Evolutionary conservation across 2,797 vertebrate species (phyloP).

Genomic region (Argyrosomus regius): DNA sequence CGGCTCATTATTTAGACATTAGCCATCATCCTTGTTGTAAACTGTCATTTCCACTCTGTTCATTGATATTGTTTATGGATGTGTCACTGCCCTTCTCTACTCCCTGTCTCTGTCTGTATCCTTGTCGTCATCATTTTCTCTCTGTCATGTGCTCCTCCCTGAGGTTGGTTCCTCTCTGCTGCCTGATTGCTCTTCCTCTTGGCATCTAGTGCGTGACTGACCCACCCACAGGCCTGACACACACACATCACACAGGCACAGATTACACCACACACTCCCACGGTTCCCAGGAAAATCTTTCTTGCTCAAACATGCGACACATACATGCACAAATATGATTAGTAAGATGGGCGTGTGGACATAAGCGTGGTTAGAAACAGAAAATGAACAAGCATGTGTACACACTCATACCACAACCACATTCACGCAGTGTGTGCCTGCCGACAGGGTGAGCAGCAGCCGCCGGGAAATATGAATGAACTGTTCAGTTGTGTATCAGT

Average conservation of each 20-base stretch:
- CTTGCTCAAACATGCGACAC: slow-evolving; percentile 38
- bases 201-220: slow-evolving; percentile 70
- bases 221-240: slow-evolving; percentile 63
- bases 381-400: slow-evolving; percentile 34
- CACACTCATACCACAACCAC: slow-evolving; percentile 47
- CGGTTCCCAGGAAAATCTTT: slow-evolving; percentile 47
- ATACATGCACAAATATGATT: slow-evolving; percentile 51
- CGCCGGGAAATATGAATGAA: slow-evolving; percentile 58
- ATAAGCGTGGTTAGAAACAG: slow-evolving; percentile 62
- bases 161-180: slow-evolving; percentile 67
- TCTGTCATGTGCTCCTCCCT: slow-evolving; percentile 67
- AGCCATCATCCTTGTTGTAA: slow-evolving; percentile 37
- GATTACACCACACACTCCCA: slow-evolving; percentile 44
- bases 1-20: slow-evolving; percentile 24
- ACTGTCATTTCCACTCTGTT: slow-evolving; percentile 47
- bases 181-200: slow-evolving; percentile 86
- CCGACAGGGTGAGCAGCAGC: slow-evolving; percentile 57
- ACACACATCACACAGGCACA: neutral
- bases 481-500: slow-evolving; percentile 59
- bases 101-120: slow-evolving; percentile 63
- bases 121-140: slow-evolving; percentile 54
- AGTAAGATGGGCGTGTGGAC: slow-evolving; percentile 62
- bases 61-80: slow-evolving; percentile 63
- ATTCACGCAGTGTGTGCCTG: slow-evolving; percentile 72
- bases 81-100: slow-evolving; percentile 35